These are phyloP conservation scores for Rhinichthys osculus DNA, from an alignment of 2,797 vertebrate species.

Conservation along the genomic window DNA sequence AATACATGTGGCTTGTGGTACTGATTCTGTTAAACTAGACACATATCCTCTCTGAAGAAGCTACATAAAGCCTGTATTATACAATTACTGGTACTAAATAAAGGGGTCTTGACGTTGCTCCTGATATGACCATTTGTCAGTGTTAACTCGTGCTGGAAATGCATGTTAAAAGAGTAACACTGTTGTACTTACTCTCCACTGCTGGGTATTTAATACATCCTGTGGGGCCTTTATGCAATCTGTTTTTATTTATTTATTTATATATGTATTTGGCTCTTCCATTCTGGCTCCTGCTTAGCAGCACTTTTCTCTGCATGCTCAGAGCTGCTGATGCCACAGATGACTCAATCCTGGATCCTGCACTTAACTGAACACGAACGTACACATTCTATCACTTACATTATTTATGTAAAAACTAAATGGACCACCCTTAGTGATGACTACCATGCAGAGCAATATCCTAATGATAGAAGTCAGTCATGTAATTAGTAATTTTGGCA, in stretches of 20 bases:
- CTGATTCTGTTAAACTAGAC: neutral
- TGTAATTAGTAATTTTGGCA: neutral
- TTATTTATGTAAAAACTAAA: slow-evolving; percentile 41
- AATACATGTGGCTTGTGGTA: neutral
- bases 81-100: neutral
- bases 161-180: neutral
- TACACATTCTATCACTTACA: slow-evolving; percentile 10
- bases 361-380: slow-evolving; percentile 8
- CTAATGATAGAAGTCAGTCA: neutral
- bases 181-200: slow-evolving; percentile 21
- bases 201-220: slow-evolving; percentile 30
- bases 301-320: slow-evolving; percentile 22
- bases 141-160: neutral
- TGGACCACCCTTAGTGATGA: neutral
- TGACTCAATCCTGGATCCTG: slow-evolving; percentile 48
- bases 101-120: neutral
- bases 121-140: neutral
- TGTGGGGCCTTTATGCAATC: slow-evolving; percentile 34
- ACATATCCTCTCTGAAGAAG: neutral
- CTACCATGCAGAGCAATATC: neutral
- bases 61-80: neutral
- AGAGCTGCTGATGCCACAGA: slow-evolving; percentile 30
- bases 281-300: slow-evolving; percentile 31
- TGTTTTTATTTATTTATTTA: slow-evolving; percentile 24
- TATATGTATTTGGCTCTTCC: slow-evolving; percentile 23